Percentiles rank a stretch among this genome's conserved stretches.
Evolutionary conservation across 2,888 invertebrate species (phyloP).

Genomic region (Aleiodes leptofemur): DNA sequence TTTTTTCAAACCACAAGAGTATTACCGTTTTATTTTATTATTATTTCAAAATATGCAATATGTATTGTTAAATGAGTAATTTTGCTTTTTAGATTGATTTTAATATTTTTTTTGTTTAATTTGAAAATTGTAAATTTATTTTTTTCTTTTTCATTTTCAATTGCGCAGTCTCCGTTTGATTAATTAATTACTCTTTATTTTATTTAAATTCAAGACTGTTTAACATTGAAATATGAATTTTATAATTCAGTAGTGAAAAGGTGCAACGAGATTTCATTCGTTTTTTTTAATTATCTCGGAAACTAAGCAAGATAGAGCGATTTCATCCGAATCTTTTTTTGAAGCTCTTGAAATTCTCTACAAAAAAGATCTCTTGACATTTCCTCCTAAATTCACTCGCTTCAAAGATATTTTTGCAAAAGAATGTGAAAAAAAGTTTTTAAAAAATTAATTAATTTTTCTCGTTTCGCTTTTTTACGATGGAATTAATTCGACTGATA

Average conservation of each 20-base stretch:
- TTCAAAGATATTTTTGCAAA: too few relatives aligned
- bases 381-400: too few relatives aligned
- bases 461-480: too few relatives aligned
- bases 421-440: too few relatives aligned
- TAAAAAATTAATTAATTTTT: neutral
- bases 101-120: neutral
- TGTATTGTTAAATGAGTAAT: neutral
- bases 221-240: neutral
- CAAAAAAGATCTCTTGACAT: too few relatives aligned
- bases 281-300: too few relatives aligned
- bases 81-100: constrained; percentile 1
- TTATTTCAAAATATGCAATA: neutral
- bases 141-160: neutral
- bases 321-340: too few relatives aligned
- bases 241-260: neutral
- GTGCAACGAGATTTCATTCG: neutral
- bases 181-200: neutral
- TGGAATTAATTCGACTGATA: too few relatives aligned
- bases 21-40: constrained; percentile 21
- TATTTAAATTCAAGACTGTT: constrained; percentile 1
- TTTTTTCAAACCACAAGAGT: neutral
- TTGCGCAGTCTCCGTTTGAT: constrained; percentile 4
- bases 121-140: neutral
- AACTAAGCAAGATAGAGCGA: too few relatives aligned
- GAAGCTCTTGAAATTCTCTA: too few relatives aligned